These are phyloP conservation scores for Sclerurus mexicanus DNA, from an alignment of 2,113 vertebrate genomes.

Conservation along the genomic window DNA sequence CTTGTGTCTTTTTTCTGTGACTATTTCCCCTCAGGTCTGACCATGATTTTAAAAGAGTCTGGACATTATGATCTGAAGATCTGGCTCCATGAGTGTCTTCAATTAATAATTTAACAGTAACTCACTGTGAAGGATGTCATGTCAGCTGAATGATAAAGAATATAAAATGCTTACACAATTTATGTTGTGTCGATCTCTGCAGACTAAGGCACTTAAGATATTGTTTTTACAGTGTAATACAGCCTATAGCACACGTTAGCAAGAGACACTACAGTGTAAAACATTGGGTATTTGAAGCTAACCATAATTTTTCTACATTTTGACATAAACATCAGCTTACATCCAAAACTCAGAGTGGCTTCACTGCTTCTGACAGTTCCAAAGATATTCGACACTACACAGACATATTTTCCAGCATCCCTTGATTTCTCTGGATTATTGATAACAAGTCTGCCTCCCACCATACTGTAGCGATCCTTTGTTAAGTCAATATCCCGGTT, in stretches of 20 bases:
- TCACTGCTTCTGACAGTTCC: constrained; percentile 88
- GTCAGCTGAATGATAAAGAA: background rate
- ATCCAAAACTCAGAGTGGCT: constrained; percentile 90
- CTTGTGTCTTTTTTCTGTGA: background rate
- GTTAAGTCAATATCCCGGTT: constrained; percentile 80
- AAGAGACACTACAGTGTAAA: background rate
- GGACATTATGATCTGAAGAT: background rate
- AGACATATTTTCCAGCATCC: constrained; percentile 88
- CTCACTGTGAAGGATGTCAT: background rate
- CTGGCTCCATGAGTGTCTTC: background rate
- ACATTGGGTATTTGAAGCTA: background rate
- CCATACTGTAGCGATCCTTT: constrained; percentile 83
- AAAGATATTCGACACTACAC: constrained; percentile 85
- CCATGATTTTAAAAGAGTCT: background rate
- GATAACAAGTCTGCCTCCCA: constrained; percentile 90
- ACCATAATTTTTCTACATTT: background rate
- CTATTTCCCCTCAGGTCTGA: background rate
- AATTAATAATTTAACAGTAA: background rate
- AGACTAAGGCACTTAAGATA: background rate
- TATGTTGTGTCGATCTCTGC: background rate
- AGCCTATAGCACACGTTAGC: background rate
- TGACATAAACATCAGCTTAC: constrained; percentile 76
- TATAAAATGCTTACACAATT: background rate
- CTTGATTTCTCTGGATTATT: constrained; percentile 82
- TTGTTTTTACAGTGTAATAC: background rate